These are phyloP conservation scores for Batillaria attramentaria DNA, from an alignment of 1,140 invertebrate species.

Conservation along the genomic window DNA sequence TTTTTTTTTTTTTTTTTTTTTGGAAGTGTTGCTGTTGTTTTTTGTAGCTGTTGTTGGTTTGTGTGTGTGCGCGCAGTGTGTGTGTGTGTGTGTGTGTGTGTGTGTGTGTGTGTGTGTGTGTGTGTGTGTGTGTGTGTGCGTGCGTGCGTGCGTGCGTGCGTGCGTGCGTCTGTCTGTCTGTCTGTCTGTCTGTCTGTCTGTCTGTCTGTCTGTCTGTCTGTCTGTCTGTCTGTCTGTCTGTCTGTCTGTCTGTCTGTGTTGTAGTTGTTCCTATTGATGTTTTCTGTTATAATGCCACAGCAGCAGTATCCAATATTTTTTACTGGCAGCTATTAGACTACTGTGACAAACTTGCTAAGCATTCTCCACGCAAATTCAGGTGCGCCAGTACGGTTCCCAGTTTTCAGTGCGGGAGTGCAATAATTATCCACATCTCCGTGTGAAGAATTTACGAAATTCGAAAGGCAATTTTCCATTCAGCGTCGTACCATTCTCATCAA, in stretches of 20 bases:
- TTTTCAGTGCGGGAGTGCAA: no score
- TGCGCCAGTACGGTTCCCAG: no score
- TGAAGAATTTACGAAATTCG: no score
- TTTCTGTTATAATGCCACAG: no score
- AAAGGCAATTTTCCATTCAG: no score
- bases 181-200: background rate
- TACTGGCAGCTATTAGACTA: no score
- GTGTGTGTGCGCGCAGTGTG: background rate
- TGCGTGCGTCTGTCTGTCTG: background rate
- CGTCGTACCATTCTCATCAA: no score
- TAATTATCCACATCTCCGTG: no score
- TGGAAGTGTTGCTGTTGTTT: background rate
- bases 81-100: background rate
- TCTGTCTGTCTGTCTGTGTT: background rate
- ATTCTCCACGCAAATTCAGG: no score
- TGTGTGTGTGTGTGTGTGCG: conserved; percentile 21
- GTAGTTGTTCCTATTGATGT: no score
- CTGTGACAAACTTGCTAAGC: no score
- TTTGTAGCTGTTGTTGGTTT: background rate
- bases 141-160: background rate
- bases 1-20: background rate
- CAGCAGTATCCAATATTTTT: no score
- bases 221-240: conserved; percentile 1
- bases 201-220: conserved; percentile 7
- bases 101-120: conserved; percentile 19